Base-by-base conservation (phyloP, 2,113 vertebrate genomes). In the Atherinomorus stipes region DNA sequence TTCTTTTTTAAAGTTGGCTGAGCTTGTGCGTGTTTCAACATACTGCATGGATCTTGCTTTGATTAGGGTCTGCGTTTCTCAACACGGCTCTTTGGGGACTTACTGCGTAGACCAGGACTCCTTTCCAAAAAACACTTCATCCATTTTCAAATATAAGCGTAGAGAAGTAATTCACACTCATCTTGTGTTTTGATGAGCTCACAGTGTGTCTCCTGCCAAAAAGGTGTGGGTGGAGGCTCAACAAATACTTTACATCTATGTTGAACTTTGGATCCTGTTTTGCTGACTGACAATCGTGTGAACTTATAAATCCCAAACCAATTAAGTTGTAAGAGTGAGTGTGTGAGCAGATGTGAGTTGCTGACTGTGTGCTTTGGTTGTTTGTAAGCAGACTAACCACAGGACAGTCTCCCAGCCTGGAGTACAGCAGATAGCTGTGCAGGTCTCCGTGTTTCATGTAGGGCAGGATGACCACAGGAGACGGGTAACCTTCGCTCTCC, bases 361-460 rank as follows among this genome's bases (percentile, higher is more conserved):
- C 15, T 80, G 84, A 84, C 56, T 72, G 4, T 15, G 9, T 58
- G 62, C 28, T 42, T 68, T 64, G 28, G 61, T 56, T 64, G 59
- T 70, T 37, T 71, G 11, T 56, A n/a, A 54, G 53, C 47, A 31
- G 18, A 85, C 95, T 90, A 37, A 97, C 96, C 94, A 96, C 87
- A 3, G 96, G 96, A 69, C 91, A 93, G 82, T 97, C 96, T 31
- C 96, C 96, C 0, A 98, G 95, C 22, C 96, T 91, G 0, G 96
- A 97, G 76, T 97, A 97, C 0, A 98, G 94, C 76, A 97, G 95
- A 86, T 96, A 98, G 76, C 96, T 98, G 91, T 98, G 96, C n/a
- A 98, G 92, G 81, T 98, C 96, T 53, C 96, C 96, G 0, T 98
- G 96, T 31, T 97, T 97, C 96, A 97, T 97, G 81, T 96, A 97